phyloP scores from a whole-genome alignment of 2,888 invertebrate species.

The Sinentomon sp. region DNA sequence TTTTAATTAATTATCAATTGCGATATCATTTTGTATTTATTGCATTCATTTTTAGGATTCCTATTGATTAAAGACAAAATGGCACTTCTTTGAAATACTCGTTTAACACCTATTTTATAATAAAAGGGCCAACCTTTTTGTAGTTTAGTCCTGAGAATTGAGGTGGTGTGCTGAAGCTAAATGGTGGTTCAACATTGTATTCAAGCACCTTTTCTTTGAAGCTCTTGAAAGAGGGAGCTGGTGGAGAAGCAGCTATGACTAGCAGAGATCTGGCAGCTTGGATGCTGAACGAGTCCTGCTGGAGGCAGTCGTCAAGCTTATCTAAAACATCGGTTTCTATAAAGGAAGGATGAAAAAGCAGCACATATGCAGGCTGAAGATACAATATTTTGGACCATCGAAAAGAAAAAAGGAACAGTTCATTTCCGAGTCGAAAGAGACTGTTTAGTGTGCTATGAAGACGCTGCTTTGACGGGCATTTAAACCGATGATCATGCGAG shows the following conservation, averaged over 20 bases:
- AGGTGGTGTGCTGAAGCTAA: constrained; percentile 39
- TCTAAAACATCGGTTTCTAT: constrained; percentile 28
- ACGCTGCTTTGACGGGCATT: no score
- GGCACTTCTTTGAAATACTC: no score
- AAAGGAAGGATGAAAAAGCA: constrained; percentile 13
- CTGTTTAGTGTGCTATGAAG: constrained; percentile 1
- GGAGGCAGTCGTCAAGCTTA: constrained; percentile 30
- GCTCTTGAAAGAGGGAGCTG: constrained; percentile 30
- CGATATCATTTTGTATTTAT: no score
- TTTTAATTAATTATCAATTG: no score
- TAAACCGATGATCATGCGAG: no score
- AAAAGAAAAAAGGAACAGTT: background rate
- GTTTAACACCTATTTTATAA: no score
- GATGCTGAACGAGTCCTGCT: constrained; percentile 32
- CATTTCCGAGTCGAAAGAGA: constrained; percentile 1
- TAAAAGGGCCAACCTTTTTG: constrained; percentile 21
- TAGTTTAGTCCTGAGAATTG: constrained; percentile 25
- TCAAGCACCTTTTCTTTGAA: constrained; percentile 52
- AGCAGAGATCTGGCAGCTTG: constrained; percentile 43
- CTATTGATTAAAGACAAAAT: no score
- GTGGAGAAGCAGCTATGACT: constrained; percentile 67
- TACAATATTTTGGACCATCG: constrained; percentile 8
- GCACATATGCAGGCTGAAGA: no score
- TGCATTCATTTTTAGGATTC: no score
- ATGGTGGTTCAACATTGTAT: constrained; percentile 51